These are phyloP conservation scores for Raja brachyura DNA, from an alignment of 2,113 vertebrate genomes.

Conservation along the genomic window DNA sequence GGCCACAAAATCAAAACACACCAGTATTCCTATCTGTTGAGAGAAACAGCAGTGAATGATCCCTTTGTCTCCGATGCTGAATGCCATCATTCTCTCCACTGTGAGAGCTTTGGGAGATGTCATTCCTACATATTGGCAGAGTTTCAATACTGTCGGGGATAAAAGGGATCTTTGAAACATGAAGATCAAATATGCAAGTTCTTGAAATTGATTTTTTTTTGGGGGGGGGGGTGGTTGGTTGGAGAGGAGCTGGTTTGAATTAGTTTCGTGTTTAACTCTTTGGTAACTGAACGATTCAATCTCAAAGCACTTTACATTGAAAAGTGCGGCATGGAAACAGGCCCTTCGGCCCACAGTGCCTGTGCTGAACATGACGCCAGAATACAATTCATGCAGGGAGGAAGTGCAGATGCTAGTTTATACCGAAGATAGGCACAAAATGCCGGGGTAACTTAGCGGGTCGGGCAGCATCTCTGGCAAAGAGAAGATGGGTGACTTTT, in stretches of 20 bases:
- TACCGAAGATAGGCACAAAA: too few relatives aligned
- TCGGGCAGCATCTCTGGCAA: too few relatives aligned
- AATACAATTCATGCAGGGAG: too few relatives aligned
- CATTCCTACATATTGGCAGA: constrained; percentile 8
- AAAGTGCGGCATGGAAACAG: too few relatives aligned
- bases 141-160: not conserved
- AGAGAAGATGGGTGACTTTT: too few relatives aligned
- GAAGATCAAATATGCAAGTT: constrained; percentile 32
- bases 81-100: constrained; percentile 24
- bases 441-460: too few relatives aligned
- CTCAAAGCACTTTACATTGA: not conserved
- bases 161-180: constrained; percentile 27
- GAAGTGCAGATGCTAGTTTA: too few relatives aligned
- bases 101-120: constrained; percentile 11
- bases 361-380: too few relatives aligned
- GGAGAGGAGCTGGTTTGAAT: not conserved
- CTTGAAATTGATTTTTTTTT: constrained; percentile 5
- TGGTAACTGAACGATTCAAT: not conserved
- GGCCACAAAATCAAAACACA: constrained; percentile 31
- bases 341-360: too few relatives aligned
- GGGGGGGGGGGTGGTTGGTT: too few relatives aligned
- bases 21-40: constrained; percentile 28
- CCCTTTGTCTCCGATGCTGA: constrained; percentile 13
- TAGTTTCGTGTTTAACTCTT: constrained; percentile 4
- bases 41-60: not conserved